Evolutionary conservation across 2,113 vertebrate species (phyloP).

Genomic region (Monarcha castaneiventris): DNA sequence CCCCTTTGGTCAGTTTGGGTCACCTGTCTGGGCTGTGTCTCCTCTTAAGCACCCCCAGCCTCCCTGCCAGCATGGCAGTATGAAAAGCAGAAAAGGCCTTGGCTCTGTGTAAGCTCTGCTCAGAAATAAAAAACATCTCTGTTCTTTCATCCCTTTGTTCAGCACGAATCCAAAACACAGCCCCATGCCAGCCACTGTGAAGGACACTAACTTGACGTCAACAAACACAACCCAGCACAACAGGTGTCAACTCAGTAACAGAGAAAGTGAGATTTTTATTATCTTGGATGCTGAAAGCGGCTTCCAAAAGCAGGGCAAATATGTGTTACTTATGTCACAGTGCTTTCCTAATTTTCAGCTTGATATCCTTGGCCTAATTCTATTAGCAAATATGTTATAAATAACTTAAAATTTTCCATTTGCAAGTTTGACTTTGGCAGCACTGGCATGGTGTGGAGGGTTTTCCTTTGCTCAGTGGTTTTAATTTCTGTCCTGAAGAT

Average conservation of each 20-base stretch:
- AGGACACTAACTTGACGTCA: neutral
- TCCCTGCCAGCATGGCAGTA: accelerated
- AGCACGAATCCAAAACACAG: neutral
- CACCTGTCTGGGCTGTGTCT: neutral
- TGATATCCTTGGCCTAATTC: neutral
- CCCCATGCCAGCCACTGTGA: neutral
- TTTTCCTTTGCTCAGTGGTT: accelerated
- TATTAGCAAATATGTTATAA: neutral
- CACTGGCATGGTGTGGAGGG: accelerated
- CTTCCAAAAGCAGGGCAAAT: neutral
- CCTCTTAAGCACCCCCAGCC: accelerated
- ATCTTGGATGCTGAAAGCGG: neutral
- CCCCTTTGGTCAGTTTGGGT: neutral
- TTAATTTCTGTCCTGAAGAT: neutral
- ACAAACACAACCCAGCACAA: neutral
- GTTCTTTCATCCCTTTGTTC: neutral
- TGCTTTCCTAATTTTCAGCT: neutral
- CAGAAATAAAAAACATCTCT: neutral
- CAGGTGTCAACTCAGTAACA: neutral
- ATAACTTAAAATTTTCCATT: neutral
- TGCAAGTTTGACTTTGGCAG: neutral
- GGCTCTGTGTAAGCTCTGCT: neutral
- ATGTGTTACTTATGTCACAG: neutral
- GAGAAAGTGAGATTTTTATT: neutral
- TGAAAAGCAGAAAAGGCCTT: accelerated